A percentile compares a stretch with the other conserved stretches of the same genome.
Evolutionary conservation across 1,140 invertebrate species (phyloP).

Genomic region (Apis cerana): DNA sequence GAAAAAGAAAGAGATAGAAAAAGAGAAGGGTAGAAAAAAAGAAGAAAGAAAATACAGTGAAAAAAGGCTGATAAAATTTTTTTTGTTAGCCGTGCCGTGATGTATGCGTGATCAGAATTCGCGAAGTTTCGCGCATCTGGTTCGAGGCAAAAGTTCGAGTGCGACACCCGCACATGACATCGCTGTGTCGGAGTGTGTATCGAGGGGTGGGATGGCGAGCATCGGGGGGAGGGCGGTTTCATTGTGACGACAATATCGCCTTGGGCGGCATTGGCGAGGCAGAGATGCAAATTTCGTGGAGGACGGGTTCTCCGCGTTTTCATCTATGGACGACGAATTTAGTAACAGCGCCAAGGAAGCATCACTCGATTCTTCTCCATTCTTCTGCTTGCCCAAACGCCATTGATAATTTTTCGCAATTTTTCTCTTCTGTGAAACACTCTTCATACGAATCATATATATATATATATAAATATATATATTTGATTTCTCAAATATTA

Average conservation of each 20-base stretch:
- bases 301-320: slow-evolving; percentile 60
- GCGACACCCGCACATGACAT: slow-evolving; percentile 61
- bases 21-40: too few relatives aligned
- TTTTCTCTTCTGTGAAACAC: background rate
- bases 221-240: slow-evolving; percentile 65
- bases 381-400: too few relatives aligned
- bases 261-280: slow-evolving; percentile 74
- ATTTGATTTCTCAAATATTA: too few relatives aligned
- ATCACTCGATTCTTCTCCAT: background rate
- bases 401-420: background rate
- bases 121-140: slow-evolving; percentile 64
- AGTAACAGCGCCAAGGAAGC: slow-evolving; percentile 19
- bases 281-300: slow-evolving; percentile 68
- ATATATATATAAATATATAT: too few relatives aligned
- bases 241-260: slow-evolving; percentile 79
- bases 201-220: slow-evolving; percentile 57
- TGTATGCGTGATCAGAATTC: slow-evolving; percentile 67
- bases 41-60: background rate
- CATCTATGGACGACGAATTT: slow-evolving; percentile 54
- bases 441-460: background rate
- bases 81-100: slow-evolving; percentile 41
- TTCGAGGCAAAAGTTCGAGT: slow-evolving; percentile 64
- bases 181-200: slow-evolving; percentile 58
- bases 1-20: too few relatives aligned
- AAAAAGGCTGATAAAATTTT: slow-evolving; percentile 44